phyloP scores from a whole-genome alignment of 2,797 vertebrate species.

The Chelmon rostratus region DNA sequence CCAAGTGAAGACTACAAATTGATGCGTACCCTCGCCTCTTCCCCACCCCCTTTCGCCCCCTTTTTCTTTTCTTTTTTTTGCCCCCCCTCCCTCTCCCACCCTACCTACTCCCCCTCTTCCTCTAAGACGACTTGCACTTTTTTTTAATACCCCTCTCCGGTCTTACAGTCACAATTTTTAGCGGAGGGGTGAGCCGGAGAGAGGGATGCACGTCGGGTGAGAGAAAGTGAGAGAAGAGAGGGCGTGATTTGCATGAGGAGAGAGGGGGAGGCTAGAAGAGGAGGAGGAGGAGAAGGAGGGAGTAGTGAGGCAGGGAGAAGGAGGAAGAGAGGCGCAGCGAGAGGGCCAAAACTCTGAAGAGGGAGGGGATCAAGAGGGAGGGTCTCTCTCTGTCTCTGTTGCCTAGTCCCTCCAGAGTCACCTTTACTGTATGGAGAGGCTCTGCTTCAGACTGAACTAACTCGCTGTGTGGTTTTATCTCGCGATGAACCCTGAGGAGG shows the following conservation, averaged over 20 bases:
- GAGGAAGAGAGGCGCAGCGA: constrained; percentile 79
- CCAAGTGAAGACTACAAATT: constrained; percentile 89
- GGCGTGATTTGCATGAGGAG: constrained; percentile 87
- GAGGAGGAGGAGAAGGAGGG: constrained; percentile 66
- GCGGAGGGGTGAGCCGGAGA: constrained; percentile 77
- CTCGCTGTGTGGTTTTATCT: constrained; percentile 27
- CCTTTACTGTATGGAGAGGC: constrained; percentile 76
- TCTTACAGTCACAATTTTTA: constrained; percentile 82
- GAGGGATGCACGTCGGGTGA: constrained; percentile 84
- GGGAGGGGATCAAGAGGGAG: constrained; percentile 80
- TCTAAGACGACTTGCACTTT: constrained; percentile 87
- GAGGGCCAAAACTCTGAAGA: constrained; percentile 83
- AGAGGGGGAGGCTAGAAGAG: constrained; percentile 51
- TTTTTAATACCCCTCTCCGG: constrained; percentile 69
- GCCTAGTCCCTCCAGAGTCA: constrained; percentile 75
- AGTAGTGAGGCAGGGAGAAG: constrained; percentile 55
- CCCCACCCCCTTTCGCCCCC: constrained; percentile 81
- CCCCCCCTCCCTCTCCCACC: constrained; percentile 63
- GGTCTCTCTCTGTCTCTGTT: constrained; percentile 68
- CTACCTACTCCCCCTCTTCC: constrained; percentile 78
- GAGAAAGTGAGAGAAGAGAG: constrained; percentile 80
- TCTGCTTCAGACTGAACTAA: constrained; percentile 37
- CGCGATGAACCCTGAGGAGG: constrained; percentile 17
- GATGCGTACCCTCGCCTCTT: constrained; percentile 87
- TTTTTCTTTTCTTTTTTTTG: constrained; percentile 48